Evolutionary conservation across 2,113 vertebrate species (phyloP).

Genomic region (Apus apus): DNA sequence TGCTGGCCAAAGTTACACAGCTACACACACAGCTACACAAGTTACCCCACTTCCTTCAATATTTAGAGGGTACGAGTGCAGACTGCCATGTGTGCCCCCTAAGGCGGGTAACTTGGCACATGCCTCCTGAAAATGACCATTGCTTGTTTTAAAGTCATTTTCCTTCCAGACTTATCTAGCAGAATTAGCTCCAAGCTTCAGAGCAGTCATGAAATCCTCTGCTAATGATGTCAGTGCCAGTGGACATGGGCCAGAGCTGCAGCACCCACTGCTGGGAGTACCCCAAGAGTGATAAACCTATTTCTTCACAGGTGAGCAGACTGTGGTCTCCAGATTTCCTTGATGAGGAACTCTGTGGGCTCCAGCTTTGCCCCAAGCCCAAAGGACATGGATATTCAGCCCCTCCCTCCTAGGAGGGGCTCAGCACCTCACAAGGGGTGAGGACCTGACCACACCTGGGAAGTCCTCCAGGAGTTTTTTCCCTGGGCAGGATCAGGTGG

Average conservation of each 20-base stretch:
- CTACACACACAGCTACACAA: neutral
- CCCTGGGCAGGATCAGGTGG: fast-evolving
- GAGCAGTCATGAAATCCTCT: neutral
- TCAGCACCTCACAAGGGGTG: fast-evolving
- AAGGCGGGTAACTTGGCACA: neutral
- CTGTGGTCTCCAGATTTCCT: neutral
- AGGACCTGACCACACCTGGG: neutral
- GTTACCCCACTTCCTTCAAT: neutral
- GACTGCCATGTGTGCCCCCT: fast-evolving
- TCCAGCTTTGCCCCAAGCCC: neutral
- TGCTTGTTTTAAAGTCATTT: neutral
- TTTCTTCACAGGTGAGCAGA: neutral
- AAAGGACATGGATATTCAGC: neutral
- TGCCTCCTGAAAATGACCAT: neutral
- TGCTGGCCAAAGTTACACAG: fast-evolving
- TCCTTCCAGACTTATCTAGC: neutral
- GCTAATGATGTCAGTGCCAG: neutral
- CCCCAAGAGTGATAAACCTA: neutral
- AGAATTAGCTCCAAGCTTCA: neutral
- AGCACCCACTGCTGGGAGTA: neutral
- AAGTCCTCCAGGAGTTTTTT: neutral
- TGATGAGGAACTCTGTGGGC: fast-evolving
- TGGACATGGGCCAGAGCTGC: fast-evolving
- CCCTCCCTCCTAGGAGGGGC: neutral
- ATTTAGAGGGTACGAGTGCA: neutral